Evolutionary conservation across 2,113 vertebrate genomes (phyloP).

Genomic region (Pterocles burchelli): DNA sequence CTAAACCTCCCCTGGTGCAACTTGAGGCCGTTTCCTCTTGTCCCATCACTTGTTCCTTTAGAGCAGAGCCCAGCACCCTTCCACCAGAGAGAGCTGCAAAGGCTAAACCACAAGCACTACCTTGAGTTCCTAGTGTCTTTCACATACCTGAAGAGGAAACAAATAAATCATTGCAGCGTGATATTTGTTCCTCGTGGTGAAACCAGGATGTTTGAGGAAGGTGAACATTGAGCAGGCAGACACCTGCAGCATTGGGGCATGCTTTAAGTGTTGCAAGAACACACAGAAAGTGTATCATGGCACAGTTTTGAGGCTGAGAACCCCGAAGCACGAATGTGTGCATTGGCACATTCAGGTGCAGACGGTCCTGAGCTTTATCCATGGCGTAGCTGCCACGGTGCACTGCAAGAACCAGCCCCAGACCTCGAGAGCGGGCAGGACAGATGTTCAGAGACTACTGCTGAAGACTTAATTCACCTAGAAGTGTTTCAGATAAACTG

Average conservation of each 20-base stretch:
- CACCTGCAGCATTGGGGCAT: neutral
- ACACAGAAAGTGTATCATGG: neutral
- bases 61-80: neutral
- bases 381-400: neutral
- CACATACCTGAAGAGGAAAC: neutral
- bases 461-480: neutral
- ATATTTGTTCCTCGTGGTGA: neutral
- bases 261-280: neutral
- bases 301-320: neutral
- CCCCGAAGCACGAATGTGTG: neutral
- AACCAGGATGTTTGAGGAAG: neutral
- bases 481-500: neutral
- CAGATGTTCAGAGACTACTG: neutral
- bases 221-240: neutral
- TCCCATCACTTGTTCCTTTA: too few relatives aligned
- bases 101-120: neutral
- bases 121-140: neutral
- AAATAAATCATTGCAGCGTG: neutral
- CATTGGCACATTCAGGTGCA: neutral
- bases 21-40: too few relatives aligned
- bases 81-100: neutral
- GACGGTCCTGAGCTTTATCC: neutral
- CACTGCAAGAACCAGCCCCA: neutral
- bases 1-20: too few relatives aligned
- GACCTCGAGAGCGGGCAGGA: neutral